A percentile compares a stretch with the other conserved stretches of the same genome.
phyloP scores from a whole-genome alignment of 2,113 vertebrate genomes.

The Pycnonotus jocosus region DNA sequence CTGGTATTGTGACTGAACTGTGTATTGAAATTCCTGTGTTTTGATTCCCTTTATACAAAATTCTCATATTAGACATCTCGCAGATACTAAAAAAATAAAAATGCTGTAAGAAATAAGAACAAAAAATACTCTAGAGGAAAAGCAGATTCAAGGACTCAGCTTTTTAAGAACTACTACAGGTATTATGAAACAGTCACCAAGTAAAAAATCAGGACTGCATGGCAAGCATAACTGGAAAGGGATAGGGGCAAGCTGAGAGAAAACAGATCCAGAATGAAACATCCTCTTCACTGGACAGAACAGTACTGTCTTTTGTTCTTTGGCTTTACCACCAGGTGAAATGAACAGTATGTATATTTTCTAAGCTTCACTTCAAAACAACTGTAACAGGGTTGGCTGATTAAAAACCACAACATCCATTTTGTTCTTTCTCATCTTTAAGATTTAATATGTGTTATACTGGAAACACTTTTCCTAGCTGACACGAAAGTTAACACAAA shows the following conservation, averaged over 20 bases:
- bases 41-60: background rate
- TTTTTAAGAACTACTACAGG: background rate
- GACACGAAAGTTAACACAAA: background rate
- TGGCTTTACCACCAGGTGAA: background rate
- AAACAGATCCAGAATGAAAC: background rate
- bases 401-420: background rate
- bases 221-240: background rate
- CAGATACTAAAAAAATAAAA: background rate
- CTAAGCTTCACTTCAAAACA: background rate
- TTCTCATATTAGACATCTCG: background rate
- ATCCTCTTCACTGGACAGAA: background rate
- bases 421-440: background rate
- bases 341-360: background rate
- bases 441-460: background rate
- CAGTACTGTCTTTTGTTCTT: background rate
- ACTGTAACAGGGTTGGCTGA: background rate
- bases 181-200: background rate
- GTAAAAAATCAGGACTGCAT: background rate
- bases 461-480: background rate
- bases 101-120: background rate
- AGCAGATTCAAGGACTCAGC: background rate
- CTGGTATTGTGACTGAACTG: background rate
- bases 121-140: background rate
- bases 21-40: background rate
- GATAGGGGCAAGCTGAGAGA: background rate